phyloP scores from a whole-genome alignment of 2,888 invertebrate genomes.

The Diarsia brunnea region DNA sequence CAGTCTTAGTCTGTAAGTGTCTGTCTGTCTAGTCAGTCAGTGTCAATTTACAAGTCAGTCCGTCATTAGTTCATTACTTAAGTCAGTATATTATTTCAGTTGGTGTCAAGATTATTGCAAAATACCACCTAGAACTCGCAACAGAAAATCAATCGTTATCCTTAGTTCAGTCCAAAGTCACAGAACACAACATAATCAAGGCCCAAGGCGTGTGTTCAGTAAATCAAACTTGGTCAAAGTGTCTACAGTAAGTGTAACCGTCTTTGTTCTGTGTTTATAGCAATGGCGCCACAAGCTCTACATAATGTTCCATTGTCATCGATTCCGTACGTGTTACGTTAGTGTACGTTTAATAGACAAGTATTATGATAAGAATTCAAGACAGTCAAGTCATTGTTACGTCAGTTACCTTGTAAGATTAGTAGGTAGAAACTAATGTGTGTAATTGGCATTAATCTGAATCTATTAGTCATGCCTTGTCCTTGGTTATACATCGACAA shows the following conservation, averaged over 20 bases:
- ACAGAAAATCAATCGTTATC: neutral
- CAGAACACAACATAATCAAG: neutral
- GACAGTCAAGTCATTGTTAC: constrained; percentile 22
- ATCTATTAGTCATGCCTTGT: constrained; percentile 2
- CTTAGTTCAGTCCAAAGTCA: constrained; percentile 6
- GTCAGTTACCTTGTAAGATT: constrained; percentile 4
- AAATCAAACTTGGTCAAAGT: neutral
- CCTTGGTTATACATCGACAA: neutral
- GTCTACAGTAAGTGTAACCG: neutral
- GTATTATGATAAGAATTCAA: neutral
- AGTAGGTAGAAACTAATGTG: constrained; percentile 3
- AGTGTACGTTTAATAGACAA: neutral
- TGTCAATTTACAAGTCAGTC: neutral
- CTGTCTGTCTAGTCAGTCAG: too few species aligned
- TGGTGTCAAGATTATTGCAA: neutral
- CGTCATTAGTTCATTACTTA: neutral
- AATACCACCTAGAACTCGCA: neutral
- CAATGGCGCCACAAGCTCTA: neutral
- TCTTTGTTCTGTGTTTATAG: neutral
- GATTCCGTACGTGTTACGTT: neutral
- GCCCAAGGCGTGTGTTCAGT: neutral
- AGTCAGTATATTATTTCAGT: neutral
- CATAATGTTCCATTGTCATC: constrained; percentile 35
- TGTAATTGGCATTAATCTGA: neutral
- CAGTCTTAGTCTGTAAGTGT: too few species aligned